These are phyloP conservation scores for Platygyra sinensis DNA, from an alignment of 64 coral and sea anemone genomes.

Conservation along the genomic window DNA sequence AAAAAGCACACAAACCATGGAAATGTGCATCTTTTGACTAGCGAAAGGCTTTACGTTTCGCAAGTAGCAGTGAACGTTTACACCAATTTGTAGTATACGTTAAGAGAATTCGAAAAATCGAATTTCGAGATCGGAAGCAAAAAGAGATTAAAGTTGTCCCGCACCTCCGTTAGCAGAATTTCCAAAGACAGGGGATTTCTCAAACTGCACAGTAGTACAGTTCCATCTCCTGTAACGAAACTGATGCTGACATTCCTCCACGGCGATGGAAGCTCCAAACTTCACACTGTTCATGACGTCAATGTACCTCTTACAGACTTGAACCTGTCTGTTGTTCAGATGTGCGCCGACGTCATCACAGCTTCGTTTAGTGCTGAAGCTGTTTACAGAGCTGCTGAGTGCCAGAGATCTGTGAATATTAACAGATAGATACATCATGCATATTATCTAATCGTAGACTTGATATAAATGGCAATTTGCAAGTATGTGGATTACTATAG, in stretches of 20 bases:
- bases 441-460: background rate
- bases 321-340: slow-evolving; percentile 83
- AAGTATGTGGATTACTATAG: no score
- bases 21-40: no score
- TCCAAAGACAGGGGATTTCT: slow-evolving; percentile 89
- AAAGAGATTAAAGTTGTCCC: background rate
- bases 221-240: slow-evolving; percentile 92
- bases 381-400: slow-evolving; percentile 17
- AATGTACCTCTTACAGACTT: slow-evolving; percentile 88
- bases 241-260: slow-evolving; percentile 86
- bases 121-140: background rate
- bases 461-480: no score
- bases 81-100: background rate
- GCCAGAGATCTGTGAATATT: slow-evolving; percentile 45
- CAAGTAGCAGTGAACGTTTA: no score
- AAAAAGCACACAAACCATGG: background rate
- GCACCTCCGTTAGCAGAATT: slow-evolving; percentile 95
- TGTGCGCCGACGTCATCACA: slow-evolving; percentile 81
- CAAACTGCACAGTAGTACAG: slow-evolving; percentile 89
- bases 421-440: background rate
- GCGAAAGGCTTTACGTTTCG: no score
- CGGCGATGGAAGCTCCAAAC: slow-evolving; percentile 68
- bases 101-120: no score
- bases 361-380: slow-evolving; percentile 65
- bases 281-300: slow-evolving; percentile 95